Evolutionary conservation across 2,888 invertebrate genomes (phyloP).

Genomic region (Latrodectus hesperus): DNA sequence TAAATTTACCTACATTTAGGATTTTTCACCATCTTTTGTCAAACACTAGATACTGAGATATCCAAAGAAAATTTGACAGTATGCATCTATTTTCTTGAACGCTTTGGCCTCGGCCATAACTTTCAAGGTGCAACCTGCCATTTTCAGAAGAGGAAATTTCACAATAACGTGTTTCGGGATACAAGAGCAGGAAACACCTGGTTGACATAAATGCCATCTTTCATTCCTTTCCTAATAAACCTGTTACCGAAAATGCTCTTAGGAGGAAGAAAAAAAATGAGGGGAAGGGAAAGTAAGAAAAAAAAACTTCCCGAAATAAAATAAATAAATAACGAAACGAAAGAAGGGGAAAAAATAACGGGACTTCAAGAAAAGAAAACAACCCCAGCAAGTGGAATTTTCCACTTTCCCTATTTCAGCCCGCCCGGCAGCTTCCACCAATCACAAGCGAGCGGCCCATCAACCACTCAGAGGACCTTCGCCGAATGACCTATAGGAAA

Average conservation of each 20-base stretch:
- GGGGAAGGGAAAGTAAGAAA: constrained; percentile 11
- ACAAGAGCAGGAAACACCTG: too few species aligned
- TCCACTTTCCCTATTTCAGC: constrained; percentile 61
- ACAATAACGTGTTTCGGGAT: too few species aligned
- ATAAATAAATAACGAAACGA: constrained; percentile 15
- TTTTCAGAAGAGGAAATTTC: too few species aligned
- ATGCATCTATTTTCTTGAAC: too few species aligned
- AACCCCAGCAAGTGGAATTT: constrained; percentile 59
- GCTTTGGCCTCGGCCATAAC: too few species aligned
- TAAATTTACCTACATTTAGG: too few species aligned
- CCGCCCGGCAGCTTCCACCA: constrained; percentile 55
- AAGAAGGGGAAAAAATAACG: constrained; percentile 48
- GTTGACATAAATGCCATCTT: neutral
- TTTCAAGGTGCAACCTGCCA: too few species aligned
- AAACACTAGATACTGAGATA: too few species aligned
- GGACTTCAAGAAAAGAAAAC: constrained; percentile 50
- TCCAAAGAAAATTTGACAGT: too few species aligned
- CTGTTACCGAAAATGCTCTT: constrained; percentile 48
- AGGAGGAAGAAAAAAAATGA: neutral
- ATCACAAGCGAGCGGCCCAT: constrained; percentile 60
- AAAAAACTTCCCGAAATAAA: constrained; percentile 23
- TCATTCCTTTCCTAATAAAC: constrained; percentile 41
- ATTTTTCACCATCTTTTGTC: too few species aligned
- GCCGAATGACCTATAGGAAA: constrained; percentile 65
- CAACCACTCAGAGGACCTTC: constrained; percentile 64